A percentile compares a stretch with the other conserved stretches of the same genome.
These are phyloP conservation scores for Panthera leo DNA, from an alignment of 2,113 vertebrate species.

Conservation along the genomic window DNA sequence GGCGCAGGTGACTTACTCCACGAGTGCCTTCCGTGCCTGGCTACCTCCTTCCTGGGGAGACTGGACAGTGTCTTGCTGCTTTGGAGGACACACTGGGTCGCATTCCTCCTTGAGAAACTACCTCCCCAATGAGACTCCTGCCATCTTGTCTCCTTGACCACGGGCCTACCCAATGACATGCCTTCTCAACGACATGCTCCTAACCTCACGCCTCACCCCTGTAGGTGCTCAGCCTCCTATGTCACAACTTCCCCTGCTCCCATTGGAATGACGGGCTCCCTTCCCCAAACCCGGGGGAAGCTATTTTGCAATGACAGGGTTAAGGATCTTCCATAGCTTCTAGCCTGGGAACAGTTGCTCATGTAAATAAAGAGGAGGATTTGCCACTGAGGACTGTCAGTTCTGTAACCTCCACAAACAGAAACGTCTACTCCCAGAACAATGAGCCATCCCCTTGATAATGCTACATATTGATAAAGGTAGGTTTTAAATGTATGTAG, in stretches of 20 bases:
- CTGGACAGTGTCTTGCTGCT: neutral
- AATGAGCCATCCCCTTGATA: slow-evolving; percentile 58
- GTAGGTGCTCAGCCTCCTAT: neutral
- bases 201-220: accelerated
- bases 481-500: slow-evolving; percentile 59
- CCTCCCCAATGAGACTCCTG: accelerated
- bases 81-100: neutral
- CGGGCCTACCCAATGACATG: neutral
- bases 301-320: neutral
- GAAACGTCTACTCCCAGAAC: slow-evolving; percentile 67
- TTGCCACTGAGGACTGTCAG: slow-evolving; percentile 58
- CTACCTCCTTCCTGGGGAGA: neutral
- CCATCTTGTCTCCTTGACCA: neutral
- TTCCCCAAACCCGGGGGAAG: neutral
- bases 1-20: neutral
- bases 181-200: neutral
- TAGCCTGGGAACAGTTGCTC: slow-evolving; percentile 47
- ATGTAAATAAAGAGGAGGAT: slow-evolving; percentile 60
- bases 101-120: neutral
- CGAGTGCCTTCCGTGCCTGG: accelerated
- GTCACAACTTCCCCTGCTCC: neutral
- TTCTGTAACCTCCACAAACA: slow-evolving; percentile 70
- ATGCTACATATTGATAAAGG: slow-evolving; percentile 48
- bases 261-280: neutral
- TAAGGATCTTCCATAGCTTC: slow-evolving; percentile 7